Evolutionary conservation across 2,888 invertebrate genomes (phyloP).

Genomic region (Papilio gigon): DNA sequence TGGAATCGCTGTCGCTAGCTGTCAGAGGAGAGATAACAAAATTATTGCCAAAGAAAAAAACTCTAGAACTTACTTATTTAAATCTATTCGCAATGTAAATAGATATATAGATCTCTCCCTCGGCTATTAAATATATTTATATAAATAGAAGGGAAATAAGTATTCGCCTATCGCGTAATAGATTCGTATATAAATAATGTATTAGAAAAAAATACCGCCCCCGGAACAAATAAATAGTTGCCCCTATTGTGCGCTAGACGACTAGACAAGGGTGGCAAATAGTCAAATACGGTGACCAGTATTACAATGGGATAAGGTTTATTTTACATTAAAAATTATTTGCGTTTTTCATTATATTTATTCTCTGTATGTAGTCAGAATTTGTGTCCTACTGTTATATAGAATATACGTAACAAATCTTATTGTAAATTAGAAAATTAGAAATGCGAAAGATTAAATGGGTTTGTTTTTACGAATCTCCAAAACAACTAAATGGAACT

Average conservation of each 20-base stretch:
- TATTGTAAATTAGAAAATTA: no score
- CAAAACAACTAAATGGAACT: no score
- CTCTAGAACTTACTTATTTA: no score
- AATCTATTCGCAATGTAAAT: not conserved
- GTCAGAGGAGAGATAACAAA: no score
- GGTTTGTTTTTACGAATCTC: no score
- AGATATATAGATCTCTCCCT: not conserved
- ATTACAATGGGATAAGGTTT: slow-evolving; percentile 3
- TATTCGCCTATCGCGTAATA: slow-evolving; percentile 43
- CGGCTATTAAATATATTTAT: not conserved
- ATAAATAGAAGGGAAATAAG: not conserved
- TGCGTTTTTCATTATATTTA: slow-evolving; percentile 23
- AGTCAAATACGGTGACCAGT: slow-evolving; percentile 40
- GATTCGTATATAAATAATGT: slow-evolving; percentile 41
- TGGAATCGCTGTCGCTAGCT: no score
- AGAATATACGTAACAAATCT: no score
- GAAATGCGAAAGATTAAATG: no score
- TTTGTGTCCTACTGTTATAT: not conserved
- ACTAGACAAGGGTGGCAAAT: slow-evolving; percentile 59
- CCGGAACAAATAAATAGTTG: slow-evolving; percentile 47
- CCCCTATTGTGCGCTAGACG: slow-evolving; percentile 52
- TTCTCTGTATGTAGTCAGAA: no score
- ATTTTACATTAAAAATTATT: slow-evolving; percentile 33
- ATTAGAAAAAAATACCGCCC: slow-evolving; percentile 43
- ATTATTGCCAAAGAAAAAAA: no score